phyloP scores from a whole-genome alignment of 2,888 invertebrate genomes.

The Willowsia nigromaculata region DNA sequence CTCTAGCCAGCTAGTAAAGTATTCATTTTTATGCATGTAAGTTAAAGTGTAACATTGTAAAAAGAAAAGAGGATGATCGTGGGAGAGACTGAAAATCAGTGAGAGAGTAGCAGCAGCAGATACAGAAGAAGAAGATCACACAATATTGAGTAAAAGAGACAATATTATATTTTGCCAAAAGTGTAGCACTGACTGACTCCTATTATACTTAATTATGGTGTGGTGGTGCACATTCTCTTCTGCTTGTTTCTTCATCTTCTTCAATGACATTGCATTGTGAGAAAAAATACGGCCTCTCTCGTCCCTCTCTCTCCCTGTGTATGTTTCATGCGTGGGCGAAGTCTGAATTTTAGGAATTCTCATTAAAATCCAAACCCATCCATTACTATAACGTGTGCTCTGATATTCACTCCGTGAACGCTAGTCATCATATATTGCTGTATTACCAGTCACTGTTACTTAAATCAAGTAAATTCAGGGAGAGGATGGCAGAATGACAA shows the following conservation, averaged over 20 bases:
- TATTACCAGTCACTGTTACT: too few species aligned
- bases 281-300: not conserved
- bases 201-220: not conserved
- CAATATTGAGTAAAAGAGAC: not conserved
- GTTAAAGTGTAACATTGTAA: not conserved
- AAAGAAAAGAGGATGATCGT: constrained; percentile 1
- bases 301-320: not conserved
- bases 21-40: not conserved
- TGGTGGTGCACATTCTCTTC: not conserved
- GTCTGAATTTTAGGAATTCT: constrained; percentile 52
- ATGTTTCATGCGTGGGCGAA: constrained; percentile 38
- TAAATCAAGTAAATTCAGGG: too few species aligned
- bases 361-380: constrained; percentile 43
- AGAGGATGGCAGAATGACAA: too few species aligned
- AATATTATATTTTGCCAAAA: constrained; percentile 35
- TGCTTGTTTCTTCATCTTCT: constrained; percentile 1
- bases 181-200: not conserved
- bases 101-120: not conserved
- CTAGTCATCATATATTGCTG: too few species aligned
- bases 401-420: not conserved
- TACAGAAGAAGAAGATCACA: not conserved
- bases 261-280: constrained; percentile 38
- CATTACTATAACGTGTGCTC: constrained; percentile 11
- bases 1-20: not conserved
- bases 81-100: constrained; percentile 8